phyloP scores from a whole-genome alignment of 2,797 vertebrate genomes.

The Poecilia picta region DNA sequence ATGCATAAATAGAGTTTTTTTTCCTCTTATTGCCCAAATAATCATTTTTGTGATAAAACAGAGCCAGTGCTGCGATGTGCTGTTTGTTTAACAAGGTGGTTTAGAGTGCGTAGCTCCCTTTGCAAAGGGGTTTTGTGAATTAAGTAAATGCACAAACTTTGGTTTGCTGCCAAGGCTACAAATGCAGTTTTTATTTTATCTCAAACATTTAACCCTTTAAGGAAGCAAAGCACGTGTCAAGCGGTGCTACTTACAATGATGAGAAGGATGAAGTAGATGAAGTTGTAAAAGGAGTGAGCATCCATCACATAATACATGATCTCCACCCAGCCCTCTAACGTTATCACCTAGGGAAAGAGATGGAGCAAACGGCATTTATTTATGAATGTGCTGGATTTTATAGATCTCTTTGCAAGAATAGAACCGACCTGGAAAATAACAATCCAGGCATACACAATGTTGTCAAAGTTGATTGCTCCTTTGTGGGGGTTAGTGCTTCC shows the following conservation, averaged over 20 bases:
- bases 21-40: not conserved
- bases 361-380: not conserved
- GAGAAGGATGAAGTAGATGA: conserved; percentile 99
- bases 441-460: conserved; percentile 98
- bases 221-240: not conserved
- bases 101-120: not conserved
- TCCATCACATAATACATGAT: conserved; percentile 99
- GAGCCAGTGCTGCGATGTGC: not conserved
- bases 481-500: conserved; percentile 94
- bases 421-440: conserved; percentile 89
- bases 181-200: not conserved
- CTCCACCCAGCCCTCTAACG: conserved; percentile 98
- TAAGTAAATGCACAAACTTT: not conserved
- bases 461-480: conserved; percentile 98
- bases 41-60: not conserved
- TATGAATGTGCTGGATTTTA: not conserved
- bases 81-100: not conserved
- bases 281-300: conserved; percentile 99
- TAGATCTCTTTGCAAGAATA: not conserved
- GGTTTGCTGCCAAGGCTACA: not conserved
- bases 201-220: not conserved
- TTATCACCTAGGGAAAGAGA: conserved; percentile 88
- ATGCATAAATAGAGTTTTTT: not conserved
- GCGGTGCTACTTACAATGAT: conserved; percentile 91
- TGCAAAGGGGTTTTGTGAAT: not conserved